Evolutionary conservation across 2,113 vertebrate genomes (phyloP).

Genomic region (Hydropotes inermis): DNA sequence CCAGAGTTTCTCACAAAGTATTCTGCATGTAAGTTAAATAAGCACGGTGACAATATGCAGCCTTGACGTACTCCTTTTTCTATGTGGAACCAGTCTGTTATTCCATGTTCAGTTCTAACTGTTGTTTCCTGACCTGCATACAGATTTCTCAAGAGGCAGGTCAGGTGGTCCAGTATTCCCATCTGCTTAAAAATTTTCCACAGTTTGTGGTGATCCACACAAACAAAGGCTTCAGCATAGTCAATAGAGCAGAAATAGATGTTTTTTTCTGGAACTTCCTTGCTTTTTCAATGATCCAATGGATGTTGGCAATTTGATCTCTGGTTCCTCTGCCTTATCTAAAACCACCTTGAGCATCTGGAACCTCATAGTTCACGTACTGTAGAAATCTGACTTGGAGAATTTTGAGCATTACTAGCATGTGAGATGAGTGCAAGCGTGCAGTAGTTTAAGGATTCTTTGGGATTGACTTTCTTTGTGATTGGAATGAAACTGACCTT

Average conservation of each 20-base stretch:
- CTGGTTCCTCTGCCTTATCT: neutral
- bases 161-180: neutral
- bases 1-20: neutral
- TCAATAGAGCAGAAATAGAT: neutral
- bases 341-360: neutral
- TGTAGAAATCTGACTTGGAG: neutral
- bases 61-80: neutral
- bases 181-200: neutral
- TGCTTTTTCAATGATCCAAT: neutral
- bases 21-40: neutral
- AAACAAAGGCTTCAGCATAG: neutral
- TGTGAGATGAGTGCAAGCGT: too few relatives aligned
- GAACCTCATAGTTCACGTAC: neutral
- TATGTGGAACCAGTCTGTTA: neutral
- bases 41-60: neutral
- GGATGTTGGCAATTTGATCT: neutral
- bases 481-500: neutral
- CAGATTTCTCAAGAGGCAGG: neutral
- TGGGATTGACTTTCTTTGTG: neutral
- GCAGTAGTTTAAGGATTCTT: too few relatives aligned
- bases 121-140: neutral
- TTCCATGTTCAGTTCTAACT: neutral
- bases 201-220: neutral
- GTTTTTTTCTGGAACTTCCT: neutral
- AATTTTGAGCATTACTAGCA: neutral